Conservation (phyloP, 1,140 invertebrate genomes). For the Zaprionus inermis region DNA sequence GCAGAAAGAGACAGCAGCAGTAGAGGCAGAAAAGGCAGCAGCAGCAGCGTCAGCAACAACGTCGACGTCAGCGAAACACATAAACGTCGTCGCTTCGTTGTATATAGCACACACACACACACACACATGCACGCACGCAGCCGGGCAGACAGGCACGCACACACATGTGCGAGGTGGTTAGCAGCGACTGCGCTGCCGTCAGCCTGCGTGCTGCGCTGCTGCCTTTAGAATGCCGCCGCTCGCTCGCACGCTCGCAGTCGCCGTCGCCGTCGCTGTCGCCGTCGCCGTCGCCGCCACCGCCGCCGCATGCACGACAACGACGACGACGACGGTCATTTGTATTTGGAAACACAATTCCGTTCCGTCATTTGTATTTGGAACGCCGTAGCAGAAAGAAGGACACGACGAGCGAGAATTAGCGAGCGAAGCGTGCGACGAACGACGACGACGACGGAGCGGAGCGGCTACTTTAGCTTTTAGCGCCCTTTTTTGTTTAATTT, state of each 20-base stretch:
- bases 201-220: conserved; percentile 12
- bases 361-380: conserved; percentile 81
- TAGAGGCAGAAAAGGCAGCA: conserved; percentile 18
- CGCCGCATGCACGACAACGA: conserved; percentile 70
- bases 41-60: conserved; percentile 24
- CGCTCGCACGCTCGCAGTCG: not conserved
- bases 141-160: not conserved
- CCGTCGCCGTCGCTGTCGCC: not conserved
- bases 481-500: conserved; percentile 83
- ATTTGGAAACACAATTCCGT: conserved; percentile 73
- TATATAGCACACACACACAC: conserved; percentile 38
- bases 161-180: conserved; percentile 2
- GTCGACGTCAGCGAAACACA: conserved; percentile 42
- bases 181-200: conserved; percentile 18
- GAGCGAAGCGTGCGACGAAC: conserved; percentile 69
- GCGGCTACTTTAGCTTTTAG: conserved; percentile 80
- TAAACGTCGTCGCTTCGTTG: conserved; percentile 40
- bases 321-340: conserved; percentile 77
- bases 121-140: not conserved
- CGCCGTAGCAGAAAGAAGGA: conserved; percentile 82
- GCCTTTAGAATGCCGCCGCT: not conserved
- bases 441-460: conserved; percentile 56
- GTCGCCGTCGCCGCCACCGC: conserved; percentile 18
- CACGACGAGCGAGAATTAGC: conserved; percentile 70
- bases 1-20: conserved; percentile 44